Evolutionary conservation across 2,888 invertebrate genomes (phyloP).

Genomic region (Graphium colonna): DNA sequence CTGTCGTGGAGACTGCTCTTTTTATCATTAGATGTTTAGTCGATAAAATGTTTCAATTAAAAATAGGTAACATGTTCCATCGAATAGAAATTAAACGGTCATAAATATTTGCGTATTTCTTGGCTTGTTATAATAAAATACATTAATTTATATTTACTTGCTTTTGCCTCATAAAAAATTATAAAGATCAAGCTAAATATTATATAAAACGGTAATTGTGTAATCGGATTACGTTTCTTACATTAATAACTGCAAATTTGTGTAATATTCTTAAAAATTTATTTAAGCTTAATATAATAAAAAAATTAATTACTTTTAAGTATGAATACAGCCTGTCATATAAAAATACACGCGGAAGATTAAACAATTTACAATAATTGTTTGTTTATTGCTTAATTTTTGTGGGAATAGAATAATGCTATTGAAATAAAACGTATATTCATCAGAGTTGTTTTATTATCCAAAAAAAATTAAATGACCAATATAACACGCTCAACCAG

Average conservation of each 20-base stretch:
- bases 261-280: slow-evolving; percentile 1
- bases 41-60: slow-evolving; percentile 14
- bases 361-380: too few species aligned
- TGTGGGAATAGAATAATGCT: too few species aligned
- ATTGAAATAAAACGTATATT: too few species aligned
- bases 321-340: too few species aligned
- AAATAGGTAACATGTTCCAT: slow-evolving; percentile 14
- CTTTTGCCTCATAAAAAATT: slow-evolving; percentile 6
- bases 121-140: slow-evolving; percentile 28
- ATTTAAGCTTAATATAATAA: too few species aligned
- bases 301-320: too few species aligned
- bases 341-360: too few species aligned
- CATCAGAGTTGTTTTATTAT: neutral
- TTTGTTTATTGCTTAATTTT: too few species aligned
- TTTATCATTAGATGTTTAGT: slow-evolving; percentile 52
- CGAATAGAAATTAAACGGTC: slow-evolving; percentile 29
- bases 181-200: slow-evolving; percentile 1
- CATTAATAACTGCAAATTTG: too few species aligned
- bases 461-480: too few species aligned
- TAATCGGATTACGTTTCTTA: neutral
- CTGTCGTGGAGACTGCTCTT: slow-evolving; percentile 60
- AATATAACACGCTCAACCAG: too few species aligned
- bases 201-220: neutral
- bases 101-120: neutral
- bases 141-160: slow-evolving; percentile 2